These are phyloP conservation scores for Odontomachus brunneus DNA, from an alignment of 1,140 invertebrate genomes.

Conservation along the genomic window DNA sequence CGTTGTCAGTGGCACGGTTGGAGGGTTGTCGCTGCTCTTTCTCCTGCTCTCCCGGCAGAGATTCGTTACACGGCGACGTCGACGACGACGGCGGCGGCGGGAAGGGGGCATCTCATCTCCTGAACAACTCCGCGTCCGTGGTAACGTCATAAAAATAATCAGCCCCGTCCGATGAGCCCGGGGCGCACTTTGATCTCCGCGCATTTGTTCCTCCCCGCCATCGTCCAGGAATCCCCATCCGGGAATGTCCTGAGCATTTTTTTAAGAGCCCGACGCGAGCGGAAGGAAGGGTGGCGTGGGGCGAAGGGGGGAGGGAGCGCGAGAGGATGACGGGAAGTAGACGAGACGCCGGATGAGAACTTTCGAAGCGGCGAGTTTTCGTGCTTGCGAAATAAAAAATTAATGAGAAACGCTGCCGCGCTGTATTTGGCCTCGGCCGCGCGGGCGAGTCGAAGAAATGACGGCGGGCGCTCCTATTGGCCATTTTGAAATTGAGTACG, in stretches of 20 bases:
- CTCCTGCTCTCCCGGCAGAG: constrained; percentile 13
- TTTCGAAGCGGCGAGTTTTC: constrained; percentile 78
- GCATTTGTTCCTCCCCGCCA: constrained; percentile 66
- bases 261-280: constrained; percentile 27
- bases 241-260: constrained; percentile 72
- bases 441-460: constrained; percentile 62
- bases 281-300: constrained; percentile 1
- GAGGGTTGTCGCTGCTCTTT: constrained; percentile 57
- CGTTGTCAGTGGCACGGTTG: constrained; percentile 67
- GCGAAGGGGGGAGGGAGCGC: neutral
- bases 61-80: constrained; percentile 31
- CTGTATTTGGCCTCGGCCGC: constrained; percentile 76
- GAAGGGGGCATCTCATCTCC: constrained; percentile 80
- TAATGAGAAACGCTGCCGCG: constrained; percentile 80
- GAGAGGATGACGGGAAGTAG: constrained; percentile 29
- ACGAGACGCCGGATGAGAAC: constrained; percentile 70
- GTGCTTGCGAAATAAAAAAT: constrained; percentile 84
- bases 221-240: constrained; percentile 55
- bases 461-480: constrained; percentile 62
- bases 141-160: constrained; percentile 85
- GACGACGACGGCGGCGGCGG: constrained; percentile 52
- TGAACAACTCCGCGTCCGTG: constrained; percentile 72
- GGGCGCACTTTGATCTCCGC: constrained; percentile 81
- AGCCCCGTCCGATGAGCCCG: constrained; percentile 81
- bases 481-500: constrained; percentile 73